Base-by-base conservation (phyloP, 1,140 invertebrate species). In the Drosophila ogumai region DNA sequence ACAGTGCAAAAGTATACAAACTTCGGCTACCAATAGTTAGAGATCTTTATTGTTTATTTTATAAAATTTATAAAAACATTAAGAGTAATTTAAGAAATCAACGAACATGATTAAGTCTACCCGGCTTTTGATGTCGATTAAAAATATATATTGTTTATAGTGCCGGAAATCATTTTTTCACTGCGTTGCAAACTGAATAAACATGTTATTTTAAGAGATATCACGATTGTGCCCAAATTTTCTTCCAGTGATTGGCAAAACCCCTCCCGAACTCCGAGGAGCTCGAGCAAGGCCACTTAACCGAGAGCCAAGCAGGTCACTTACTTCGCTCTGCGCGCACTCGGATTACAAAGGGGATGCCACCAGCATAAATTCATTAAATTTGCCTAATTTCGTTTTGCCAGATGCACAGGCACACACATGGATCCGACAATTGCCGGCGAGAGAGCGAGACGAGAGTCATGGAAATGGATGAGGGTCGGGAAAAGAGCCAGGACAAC, bases 291-390 rank as follows among this genome's bases (percentile, higher is more conserved):
- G 75, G 80, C 85, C 85, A 87, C 85, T 84, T 90, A 88, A 84
- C 65, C 64, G 49, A 64, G 63, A 75, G 79, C 69, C 69, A 78
- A 90, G 84, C 85, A 80, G 85, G 80, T 88, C 85, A 88, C 80
- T 88, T 88, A 74, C 80, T 77, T 68, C 58, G 76, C 57, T 87
- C 52, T 59, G 80, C 79, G 84, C 85, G 65, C 73, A 68, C 77
- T 88, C 84, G 67, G 75, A 85, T 85, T 85, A 88, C 86, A 88
- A 88, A 82, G 63, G 84, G 76, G 69, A 90, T 84, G 85, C 85
- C 85, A 90, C 85, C 85, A 88, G 85, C 85, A 88, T 90, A 88
- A 88, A 88, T 88, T 88, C 85, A 88, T 88, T 88, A 88, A 90
- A 88, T 88, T 90, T 88, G 86, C 85, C 86, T 88, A 88, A 88